Evolutionary conservation across 2,797 vertebrate genomes (phyloP).

Genomic region (Calcarius lapponicus): DNA sequence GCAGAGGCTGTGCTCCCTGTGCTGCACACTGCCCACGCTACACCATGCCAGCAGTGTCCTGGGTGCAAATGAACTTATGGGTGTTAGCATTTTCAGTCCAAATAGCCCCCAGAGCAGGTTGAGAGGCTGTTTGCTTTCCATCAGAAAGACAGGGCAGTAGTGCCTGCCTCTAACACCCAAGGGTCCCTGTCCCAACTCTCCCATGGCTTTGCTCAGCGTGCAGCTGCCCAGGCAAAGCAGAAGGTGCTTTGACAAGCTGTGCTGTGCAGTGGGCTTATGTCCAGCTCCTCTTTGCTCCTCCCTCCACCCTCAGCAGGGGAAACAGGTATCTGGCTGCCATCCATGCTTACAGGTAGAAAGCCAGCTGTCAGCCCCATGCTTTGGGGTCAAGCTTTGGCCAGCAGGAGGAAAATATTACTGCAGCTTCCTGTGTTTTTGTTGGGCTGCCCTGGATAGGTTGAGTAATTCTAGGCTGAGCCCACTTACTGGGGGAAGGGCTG

Average conservation of each 20-base stretch:
- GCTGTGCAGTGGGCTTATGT: background rate
- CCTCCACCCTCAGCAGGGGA: background rate
- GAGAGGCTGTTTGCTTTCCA: background rate
- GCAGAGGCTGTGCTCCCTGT: background rate
- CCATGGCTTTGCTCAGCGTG: fast-evolving
- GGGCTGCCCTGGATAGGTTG: background rate
- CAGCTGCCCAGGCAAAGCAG: background rate
- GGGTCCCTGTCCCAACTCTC: background rate
- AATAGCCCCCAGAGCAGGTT: background rate
- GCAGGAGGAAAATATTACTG: background rate
- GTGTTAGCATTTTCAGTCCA: background rate
- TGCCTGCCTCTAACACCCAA: fast-evolving
- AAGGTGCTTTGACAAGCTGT: background rate
- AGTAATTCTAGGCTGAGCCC: background rate
- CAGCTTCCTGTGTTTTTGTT: background rate
- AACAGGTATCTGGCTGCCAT: background rate
- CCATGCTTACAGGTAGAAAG: background rate
- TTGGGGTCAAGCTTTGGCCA: background rate
- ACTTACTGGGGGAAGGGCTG: background rate
- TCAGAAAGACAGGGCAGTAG: background rate
- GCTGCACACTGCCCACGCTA: fast-evolving
- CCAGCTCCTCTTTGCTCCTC: background rate
- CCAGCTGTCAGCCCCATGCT: background rate
- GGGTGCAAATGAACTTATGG: background rate
- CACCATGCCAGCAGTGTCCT: background rate